Evolutionary conservation across 2,888 invertebrate species (phyloP).

Genomic region (Beris chalybata): DNA sequence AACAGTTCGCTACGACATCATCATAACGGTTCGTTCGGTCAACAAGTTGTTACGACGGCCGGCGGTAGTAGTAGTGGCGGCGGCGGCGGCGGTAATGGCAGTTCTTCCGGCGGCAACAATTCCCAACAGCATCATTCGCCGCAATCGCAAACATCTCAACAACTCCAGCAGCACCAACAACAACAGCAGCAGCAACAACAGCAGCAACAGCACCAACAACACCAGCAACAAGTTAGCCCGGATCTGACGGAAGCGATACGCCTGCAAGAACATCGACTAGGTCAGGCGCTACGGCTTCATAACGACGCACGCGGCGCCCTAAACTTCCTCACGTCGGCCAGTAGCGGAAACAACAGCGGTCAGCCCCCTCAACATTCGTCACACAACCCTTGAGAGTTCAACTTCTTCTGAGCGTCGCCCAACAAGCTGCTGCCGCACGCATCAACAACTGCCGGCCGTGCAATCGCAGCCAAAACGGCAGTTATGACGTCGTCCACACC

Average conservation of each 20-base stretch:
- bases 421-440: no score
- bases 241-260: slow-evolving; percentile 72
- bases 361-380: slow-evolving; percentile 56
- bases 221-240: slow-evolving; percentile 62
- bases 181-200: slow-evolving; percentile 40
- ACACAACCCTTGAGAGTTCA: slow-evolving; percentile 75
- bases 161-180: slow-evolving; percentile 30
- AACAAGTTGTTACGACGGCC: slow-evolving; percentile 28
- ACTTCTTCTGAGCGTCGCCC: slow-evolving; percentile 64
- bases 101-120: slow-evolving; percentile 58
- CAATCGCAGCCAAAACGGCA: no score
- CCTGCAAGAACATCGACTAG: slow-evolving; percentile 77
- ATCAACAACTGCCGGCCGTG: no score
- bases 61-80: not conserved
- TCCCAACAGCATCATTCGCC: slow-evolving; percentile 70
- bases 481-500: no score
- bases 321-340: slow-evolving; percentile 66
- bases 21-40: slow-evolving; percentile 10
- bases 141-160: slow-evolving; percentile 17
- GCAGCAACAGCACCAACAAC: slow-evolving; percentile 27
- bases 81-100: slow-evolving; percentile 49
- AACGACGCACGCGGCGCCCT: slow-evolving; percentile 73
- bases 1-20: slow-evolving; percentile 40
- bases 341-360: slow-evolving; percentile 12
- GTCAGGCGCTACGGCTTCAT: slow-evolving; percentile 80